These are phyloP conservation scores for Paradisaea rubra DNA, from an alignment of 2,113 vertebrate genomes.

Conservation along the genomic window DNA sequence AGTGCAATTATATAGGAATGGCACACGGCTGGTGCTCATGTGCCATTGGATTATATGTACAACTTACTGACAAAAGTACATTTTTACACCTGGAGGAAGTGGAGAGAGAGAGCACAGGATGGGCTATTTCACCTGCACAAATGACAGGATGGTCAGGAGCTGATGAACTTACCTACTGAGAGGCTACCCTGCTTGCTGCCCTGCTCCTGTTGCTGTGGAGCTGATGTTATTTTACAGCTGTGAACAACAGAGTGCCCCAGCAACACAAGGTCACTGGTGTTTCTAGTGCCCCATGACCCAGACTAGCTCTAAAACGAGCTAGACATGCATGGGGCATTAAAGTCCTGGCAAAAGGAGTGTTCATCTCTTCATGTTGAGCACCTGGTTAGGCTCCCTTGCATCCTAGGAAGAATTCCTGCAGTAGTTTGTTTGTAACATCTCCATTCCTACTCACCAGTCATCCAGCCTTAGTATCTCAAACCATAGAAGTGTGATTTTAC, in stretches of 20 bases:
- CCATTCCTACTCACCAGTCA: neutral
- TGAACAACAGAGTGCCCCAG: neutral
- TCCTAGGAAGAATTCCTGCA: neutral
- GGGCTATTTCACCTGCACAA: neutral
- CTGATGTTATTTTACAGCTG: neutral
- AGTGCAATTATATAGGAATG: neutral
- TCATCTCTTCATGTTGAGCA: neutral
- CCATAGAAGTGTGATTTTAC: neutral
- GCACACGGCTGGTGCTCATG: fast-evolving
- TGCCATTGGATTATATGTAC: neutral
- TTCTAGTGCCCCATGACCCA: neutral
- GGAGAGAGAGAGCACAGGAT: neutral
- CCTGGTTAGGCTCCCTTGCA: neutral
- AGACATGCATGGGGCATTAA: neutral
- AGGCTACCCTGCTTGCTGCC: neutral
- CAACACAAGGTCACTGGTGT: neutral
- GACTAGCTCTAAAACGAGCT: neutral
- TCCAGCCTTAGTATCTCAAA: neutral
- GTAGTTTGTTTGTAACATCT: neutral
- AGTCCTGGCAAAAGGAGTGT: neutral
- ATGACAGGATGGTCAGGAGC: neutral
- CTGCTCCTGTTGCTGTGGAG: neutral
- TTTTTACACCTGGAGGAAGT: neutral
- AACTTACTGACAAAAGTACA: neutral
- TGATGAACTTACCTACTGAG: neutral